Base-by-base conservation (phyloP, 2,113 vertebrate genomes). In the Menura novaehollandiae region DNA sequence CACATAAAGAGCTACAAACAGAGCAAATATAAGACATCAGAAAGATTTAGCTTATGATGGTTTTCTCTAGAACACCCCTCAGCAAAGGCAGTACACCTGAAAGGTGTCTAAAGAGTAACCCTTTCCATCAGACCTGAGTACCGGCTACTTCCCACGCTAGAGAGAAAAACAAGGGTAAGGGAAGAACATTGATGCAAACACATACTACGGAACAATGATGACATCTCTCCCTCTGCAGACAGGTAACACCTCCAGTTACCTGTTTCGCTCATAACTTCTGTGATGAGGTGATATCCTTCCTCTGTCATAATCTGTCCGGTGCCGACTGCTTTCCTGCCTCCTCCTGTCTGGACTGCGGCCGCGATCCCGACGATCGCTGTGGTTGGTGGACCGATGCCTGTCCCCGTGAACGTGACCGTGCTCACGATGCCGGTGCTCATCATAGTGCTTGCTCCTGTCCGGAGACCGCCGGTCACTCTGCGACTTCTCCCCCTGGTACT, bases 231-330 rank as follows among this genome's bases (percentile, higher is more conserved):
- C 24, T 37, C 15, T 22, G 19, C 30, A 89, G 32, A 47, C 26
- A 87, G 35, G 2, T 21, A 59, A 26, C 1, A 49, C 9, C 5
- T 3, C 6, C 8, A 13, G 14, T 91, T 97, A 99, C 99, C 99
- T 99, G 98, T 98, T 99, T 27, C 98, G 98, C 39, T 99, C 99
- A 0, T 99, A 98, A 97, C 99, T 99, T 63, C 99, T 96, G 96
- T 99, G 99, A 47, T 99, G 98, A 24, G 99, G 98, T 0, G 99
- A 98, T 0, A 98, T 97, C 24, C 99, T 97, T 6, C 98, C 98
- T 24, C 99, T 95, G 23, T 99, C 98, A 2, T 99, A 99, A 10
- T 99, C 99, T 0, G 98, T 92, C 44, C 99, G 97, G 95, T 99
- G 98, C 32, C 99, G 97, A 11, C 98, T 97, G 66, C 97, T 98